A percentile compares a stretch with the other conserved stretches of the same genome.
Conservation (phyloP, 1,140 invertebrate genomes). For the Chlorops oryzae region DNA sequence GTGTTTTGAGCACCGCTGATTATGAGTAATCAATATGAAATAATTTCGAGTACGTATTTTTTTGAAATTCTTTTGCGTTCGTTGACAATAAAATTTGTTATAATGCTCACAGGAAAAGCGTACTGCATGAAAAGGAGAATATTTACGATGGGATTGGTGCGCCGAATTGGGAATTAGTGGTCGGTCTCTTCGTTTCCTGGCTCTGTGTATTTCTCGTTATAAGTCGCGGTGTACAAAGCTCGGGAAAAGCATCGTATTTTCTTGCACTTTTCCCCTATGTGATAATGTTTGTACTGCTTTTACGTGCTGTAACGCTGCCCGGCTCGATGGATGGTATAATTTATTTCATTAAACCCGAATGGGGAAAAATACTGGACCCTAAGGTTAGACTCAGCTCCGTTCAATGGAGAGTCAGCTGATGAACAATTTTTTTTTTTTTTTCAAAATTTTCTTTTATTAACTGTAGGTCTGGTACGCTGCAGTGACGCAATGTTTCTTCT, state of each 20-base stretch:
- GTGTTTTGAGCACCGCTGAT: no score
- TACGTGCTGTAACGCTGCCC: constrained; percentile 65
- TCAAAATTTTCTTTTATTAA: neutral
- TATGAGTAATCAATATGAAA: no score
- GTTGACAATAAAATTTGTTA: constrained; percentile 1
- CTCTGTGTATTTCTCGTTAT: constrained; percentile 68
- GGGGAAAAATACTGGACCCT: constrained; percentile 62
- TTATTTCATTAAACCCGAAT: constrained; percentile 68
- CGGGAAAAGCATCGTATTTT: constrained; percentile 76
- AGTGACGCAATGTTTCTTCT: constrained; percentile 81
- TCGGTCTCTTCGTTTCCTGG: constrained; percentile 76
- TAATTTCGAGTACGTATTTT: no score
- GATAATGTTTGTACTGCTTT: constrained; percentile 69
- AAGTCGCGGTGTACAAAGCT: constrained; percentile 68
- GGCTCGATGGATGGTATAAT: constrained; percentile 70
- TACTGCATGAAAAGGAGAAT: constrained; percentile 60
- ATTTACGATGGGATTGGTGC: constrained; percentile 65
- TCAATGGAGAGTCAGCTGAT: constrained; percentile 55
- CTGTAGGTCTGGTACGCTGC: constrained; percentile 70
- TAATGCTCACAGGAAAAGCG: constrained; percentile 53
- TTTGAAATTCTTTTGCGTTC: neutral
- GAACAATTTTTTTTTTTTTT: neutral
- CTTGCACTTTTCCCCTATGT: constrained; percentile 81
- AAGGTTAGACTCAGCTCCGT: constrained; percentile 67
- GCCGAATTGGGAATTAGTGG: constrained; percentile 68